Conservation (phyloP, 1,140 invertebrate species). For the Cydia pomonella region DNA sequence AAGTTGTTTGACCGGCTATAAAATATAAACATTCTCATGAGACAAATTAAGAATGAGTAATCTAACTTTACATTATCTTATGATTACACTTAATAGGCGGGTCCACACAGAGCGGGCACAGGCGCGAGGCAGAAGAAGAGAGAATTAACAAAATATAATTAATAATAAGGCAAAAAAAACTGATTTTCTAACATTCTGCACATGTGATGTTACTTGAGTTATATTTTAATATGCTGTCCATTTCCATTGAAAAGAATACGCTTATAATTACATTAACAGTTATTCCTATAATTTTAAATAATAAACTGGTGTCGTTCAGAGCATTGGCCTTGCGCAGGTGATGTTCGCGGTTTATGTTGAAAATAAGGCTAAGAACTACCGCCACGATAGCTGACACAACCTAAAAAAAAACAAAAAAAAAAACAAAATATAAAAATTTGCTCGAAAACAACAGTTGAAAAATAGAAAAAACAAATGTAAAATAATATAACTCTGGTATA, state of each 20-base stretch:
- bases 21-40: too few relatives aligned
- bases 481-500: too few relatives aligned
- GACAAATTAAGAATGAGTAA: too few relatives aligned
- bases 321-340: slow-evolving; percentile 82
- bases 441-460: slow-evolving; percentile 41
- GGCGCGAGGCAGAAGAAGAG: too few relatives aligned
- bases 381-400: slow-evolving; percentile 82
- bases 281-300: slow-evolving; percentile 82
- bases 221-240: slow-evolving; percentile 41
- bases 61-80: too few relatives aligned
- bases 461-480: slow-evolving; percentile 48
- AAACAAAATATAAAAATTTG: slow-evolving; percentile 38
- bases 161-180: too few relatives aligned
- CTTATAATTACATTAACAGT: slow-evolving; percentile 83
- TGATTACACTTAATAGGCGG: too few relatives aligned
- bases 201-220: neutral
- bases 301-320: slow-evolving; percentile 83
- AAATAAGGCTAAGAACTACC: slow-evolving; percentile 82
- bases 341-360: slow-evolving; percentile 83
- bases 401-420: slow-evolving; percentile 72
- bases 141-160: too few relatives aligned
- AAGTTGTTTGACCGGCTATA: too few relatives aligned
- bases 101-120: too few relatives aligned
- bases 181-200: neutral
- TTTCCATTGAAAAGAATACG: slow-evolving; percentile 74